Conservation (phyloP, 2,888 invertebrate genomes). For the Oligia fasciuncula region DNA sequence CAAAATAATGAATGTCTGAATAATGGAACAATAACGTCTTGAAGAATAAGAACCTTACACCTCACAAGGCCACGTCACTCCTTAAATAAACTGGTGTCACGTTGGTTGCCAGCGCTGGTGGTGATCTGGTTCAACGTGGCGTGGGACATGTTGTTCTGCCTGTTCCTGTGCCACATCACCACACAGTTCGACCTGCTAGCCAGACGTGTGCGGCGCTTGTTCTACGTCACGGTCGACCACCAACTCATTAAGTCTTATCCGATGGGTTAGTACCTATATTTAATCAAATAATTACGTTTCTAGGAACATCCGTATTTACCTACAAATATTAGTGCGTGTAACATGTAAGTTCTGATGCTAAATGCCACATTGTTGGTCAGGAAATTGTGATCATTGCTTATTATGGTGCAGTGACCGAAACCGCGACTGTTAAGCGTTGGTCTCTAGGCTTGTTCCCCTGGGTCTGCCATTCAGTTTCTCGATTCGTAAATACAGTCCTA, state of each 20-base stretch:
- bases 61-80: background rate
- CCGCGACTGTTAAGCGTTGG: background rate
- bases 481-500: background rate
- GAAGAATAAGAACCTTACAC: background rate
- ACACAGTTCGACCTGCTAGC: constrained; percentile 72
- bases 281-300: background rate
- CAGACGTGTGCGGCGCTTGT: constrained; percentile 62
- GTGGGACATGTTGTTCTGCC: constrained; percentile 73
- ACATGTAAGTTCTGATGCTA: background rate
- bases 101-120: constrained; percentile 55
- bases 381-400: background rate
- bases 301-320: background rate
- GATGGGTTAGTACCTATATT: constrained; percentile 62
- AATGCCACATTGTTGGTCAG: background rate
- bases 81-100: background rate
- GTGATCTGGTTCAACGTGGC: constrained; percentile 68
- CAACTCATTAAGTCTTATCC: constrained; percentile 69
- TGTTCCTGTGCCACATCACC: constrained; percentile 72
- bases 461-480: background rate
- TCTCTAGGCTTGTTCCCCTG: background rate
- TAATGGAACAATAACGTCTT: background rate
- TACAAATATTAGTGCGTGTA: background rate
- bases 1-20: background rate
- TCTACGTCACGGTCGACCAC: constrained; percentile 65
- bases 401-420: background rate